Percentiles rank a stretch among this genome's conserved stretches.
Conservation (phyloP, 1,140 invertebrate genomes). For the Sycobia sp. region DNA sequence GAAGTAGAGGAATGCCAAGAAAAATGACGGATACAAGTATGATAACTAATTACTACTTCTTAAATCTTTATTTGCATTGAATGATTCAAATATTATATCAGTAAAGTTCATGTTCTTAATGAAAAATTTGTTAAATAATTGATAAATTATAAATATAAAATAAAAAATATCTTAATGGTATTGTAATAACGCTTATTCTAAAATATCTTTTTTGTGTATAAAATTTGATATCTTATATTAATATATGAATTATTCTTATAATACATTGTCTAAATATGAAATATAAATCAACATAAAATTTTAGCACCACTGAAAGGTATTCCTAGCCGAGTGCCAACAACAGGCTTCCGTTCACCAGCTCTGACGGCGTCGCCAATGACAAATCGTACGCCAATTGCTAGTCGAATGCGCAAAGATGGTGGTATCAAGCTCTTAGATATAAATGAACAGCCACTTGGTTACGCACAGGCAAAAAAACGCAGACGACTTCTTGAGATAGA, state of each 20-base stretch:
- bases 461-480: conserved; percentile 67
- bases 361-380: conserved; percentile 63
- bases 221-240: too few relatives aligned
- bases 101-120: background rate
- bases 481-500: conserved; percentile 75
- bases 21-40: conserved; percentile 96
- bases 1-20: conserved; percentile 91
- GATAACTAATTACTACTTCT: background rate
- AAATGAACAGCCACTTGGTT: conserved; percentile 84
- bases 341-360: conserved; percentile 68
- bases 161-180: too few relatives aligned
- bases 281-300: too few relatives aligned
- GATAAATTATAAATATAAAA: background rate
- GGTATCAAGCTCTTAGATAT: conserved; percentile 94
- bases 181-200: background rate
- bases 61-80: too few relatives aligned
- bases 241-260: too few relatives aligned
- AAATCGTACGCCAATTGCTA: conserved; percentile 60
- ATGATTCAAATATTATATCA: background rate
- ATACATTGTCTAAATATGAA: too few relatives aligned
- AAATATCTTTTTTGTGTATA: too few relatives aligned
- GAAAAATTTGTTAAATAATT: background rate
- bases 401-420: conserved; percentile 77
- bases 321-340: conserved; percentile 77
- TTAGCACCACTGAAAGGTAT: conserved; percentile 88